A percentile compares a stretch with the other conserved stretches of the same genome.
phyloP scores from a whole-genome alignment of 2,113 vertebrate species.

The Bombycilla garrulus region DNA sequence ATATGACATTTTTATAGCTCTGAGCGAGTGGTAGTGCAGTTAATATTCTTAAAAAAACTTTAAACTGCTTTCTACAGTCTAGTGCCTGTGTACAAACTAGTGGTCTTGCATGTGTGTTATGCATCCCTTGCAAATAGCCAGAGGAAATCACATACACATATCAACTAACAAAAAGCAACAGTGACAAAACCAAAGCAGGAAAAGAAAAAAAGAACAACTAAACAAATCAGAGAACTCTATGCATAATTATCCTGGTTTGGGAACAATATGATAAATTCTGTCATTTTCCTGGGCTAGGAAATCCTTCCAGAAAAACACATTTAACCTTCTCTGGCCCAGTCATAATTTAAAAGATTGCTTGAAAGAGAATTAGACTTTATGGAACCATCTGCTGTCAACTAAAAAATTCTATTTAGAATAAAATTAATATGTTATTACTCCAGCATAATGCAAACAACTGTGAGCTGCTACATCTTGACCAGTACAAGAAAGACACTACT shows the following conservation, averaged over 20 bases:
- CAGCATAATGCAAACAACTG: background rate
- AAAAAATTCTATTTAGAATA: background rate
- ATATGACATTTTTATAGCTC: background rate
- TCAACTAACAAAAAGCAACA: background rate
- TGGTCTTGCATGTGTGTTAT: background rate
- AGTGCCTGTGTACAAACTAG: background rate
- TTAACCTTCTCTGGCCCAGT: background rate
- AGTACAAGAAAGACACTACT: accelerated
- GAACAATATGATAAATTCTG: background rate
- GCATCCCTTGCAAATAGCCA: background rate
- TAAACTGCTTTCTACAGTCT: background rate
- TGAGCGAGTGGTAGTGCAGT: background rate
- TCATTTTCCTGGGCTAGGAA: background rate
- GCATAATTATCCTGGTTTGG: background rate
- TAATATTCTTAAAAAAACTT: background rate
- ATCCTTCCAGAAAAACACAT: background rate
- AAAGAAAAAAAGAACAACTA: background rate
- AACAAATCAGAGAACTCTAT: background rate
- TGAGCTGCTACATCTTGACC: background rate
- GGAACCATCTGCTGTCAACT: background rate
- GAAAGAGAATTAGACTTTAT: background rate
- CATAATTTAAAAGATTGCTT: background rate
- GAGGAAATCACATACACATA: background rate
- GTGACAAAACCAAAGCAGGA: background rate
- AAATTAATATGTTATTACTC: background rate